A percentile compares a stretch with the other conserved stretches of the same genome.
These are phyloP conservation scores for Aldrovandia affinis DNA, from an alignment of 2,797 vertebrate genomes.

Conservation along the genomic window DNA sequence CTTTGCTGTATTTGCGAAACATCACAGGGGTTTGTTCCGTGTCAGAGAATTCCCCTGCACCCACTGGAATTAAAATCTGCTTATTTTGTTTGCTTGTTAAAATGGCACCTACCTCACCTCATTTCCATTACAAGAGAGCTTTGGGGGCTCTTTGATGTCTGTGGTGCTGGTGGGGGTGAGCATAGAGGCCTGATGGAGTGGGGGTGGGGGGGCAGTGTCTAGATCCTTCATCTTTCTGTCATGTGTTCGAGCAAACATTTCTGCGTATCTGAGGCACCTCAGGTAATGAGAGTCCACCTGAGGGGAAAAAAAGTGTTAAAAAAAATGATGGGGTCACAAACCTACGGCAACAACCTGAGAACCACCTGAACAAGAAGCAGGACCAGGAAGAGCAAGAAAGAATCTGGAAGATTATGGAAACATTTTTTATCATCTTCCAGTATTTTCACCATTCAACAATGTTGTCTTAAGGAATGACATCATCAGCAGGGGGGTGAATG, in stretches of 20 bases:
- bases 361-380: not conserved
- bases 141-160: not conserved
- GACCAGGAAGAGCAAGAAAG: not conserved
- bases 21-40: not conserved
- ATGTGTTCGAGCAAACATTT: too few species aligned
- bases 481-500: not conserved
- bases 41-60: not conserved
- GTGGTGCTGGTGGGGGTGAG: not conserved
- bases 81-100: constrained; percentile 14
- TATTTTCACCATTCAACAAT: not conserved
- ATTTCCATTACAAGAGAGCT: constrained; percentile 11
- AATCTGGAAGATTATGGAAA: not conserved
- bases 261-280: not conserved
- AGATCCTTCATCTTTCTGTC: not conserved
- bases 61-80: not conserved
- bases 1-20: constrained; percentile 16
- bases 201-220: not conserved
- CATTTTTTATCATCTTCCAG: constrained; percentile 3
- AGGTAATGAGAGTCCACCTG: not conserved
- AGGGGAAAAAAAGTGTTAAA: not conserved
- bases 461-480: not conserved
- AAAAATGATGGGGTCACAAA: not conserved
- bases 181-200: not conserved
- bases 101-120: not conserved
- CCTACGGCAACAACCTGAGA: not conserved